phyloP scores from a whole-genome alignment of 2,113 vertebrate genomes.

The Tamias sibiricus region DNA sequence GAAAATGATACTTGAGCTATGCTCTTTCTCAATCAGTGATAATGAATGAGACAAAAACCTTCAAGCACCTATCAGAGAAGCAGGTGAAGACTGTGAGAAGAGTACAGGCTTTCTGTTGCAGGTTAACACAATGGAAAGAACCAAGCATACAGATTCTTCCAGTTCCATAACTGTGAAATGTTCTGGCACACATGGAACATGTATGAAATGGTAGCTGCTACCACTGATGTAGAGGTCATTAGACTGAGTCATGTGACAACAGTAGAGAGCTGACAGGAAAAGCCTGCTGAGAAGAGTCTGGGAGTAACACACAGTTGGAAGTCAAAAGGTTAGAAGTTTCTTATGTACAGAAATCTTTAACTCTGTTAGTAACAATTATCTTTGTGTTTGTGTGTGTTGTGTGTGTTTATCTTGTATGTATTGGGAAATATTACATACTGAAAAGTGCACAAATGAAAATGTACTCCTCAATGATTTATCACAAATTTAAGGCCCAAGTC shows the following conservation, averaged over 20 bases:
- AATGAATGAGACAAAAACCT: slow-evolving; percentile 14
- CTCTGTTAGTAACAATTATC: background rate
- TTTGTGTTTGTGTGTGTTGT: background rate
- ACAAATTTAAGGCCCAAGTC: background rate
- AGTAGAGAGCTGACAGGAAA: background rate
- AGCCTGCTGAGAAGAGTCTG: background rate
- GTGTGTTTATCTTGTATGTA: background rate
- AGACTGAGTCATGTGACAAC: background rate
- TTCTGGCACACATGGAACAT: background rate
- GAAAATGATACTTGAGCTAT: slow-evolving; percentile 1
- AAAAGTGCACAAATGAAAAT: slow-evolving; percentile 5
- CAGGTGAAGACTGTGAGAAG: background rate
- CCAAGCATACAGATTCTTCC: background rate
- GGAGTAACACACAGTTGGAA: background rate
- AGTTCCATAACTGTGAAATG: background rate
- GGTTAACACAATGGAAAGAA: background rate
- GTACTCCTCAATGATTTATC: background rate
- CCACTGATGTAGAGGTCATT: background rate
- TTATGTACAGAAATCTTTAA: background rate
- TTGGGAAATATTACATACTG: background rate
- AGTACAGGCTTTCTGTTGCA: background rate
- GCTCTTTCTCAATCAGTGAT: slow-evolving; percentile 6
- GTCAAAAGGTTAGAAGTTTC: background rate
- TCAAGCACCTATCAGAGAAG: background rate
- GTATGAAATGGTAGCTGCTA: background rate